These are phyloP conservation scores for Erpornis zantholeuca DNA, from an alignment of 2,113 vertebrate species.

Conservation along the genomic window DNA sequence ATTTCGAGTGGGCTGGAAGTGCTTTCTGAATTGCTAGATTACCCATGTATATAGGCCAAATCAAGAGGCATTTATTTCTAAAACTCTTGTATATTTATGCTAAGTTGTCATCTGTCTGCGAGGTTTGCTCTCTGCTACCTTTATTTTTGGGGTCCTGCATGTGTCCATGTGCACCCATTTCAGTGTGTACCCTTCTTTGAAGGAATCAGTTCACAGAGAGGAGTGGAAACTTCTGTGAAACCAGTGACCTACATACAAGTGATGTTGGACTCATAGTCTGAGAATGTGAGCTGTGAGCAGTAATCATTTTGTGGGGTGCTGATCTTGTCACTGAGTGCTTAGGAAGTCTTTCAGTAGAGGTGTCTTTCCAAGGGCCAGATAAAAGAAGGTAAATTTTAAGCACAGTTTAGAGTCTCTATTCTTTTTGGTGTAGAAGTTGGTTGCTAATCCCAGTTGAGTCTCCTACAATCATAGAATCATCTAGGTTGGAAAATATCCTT, in stretches of 20 bases:
- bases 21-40: constrained; percentile 40
- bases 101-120: fast-evolving
- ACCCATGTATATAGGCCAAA: not conserved
- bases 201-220: not conserved
- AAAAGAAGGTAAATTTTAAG: not conserved
- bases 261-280: not conserved
- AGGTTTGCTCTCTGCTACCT: not conserved
- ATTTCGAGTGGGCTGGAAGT: constrained; percentile 23
- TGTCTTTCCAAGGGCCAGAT: not conserved
- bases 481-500: not conserved
- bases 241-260: not conserved
- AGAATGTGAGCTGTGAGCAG: not conserved
- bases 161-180: not conserved
- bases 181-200: not conserved
- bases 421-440: not conserved
- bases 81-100: not conserved
- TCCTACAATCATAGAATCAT: not conserved
- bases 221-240: not conserved
- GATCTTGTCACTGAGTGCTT: not conserved
- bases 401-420: not conserved
- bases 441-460: not conserved
- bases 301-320: not conserved
- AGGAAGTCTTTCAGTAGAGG: not conserved
- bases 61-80: not conserved
- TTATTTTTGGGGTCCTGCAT: not conserved